Evolutionary conservation across 2,888 invertebrate genomes (phyloP), one percentile per base, ranked within the genome.

Genomic region (Allygus modestus): DNA sequence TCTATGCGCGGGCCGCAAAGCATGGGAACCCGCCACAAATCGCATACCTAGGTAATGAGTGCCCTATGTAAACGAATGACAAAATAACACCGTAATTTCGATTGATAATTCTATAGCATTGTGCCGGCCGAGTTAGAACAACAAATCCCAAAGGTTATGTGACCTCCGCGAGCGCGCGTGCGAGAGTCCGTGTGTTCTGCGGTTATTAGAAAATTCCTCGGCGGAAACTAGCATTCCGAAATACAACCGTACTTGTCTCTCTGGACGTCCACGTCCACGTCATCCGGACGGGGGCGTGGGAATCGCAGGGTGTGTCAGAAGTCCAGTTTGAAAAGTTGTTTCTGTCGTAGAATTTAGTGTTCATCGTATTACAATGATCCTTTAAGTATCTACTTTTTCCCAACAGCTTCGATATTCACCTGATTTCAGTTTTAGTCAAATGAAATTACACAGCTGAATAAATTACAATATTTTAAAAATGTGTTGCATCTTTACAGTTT

Each of bases 11-110:
- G 51, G 61, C 23, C 61, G 37, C 81, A 28, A 69, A 73, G 83
- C 83, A 75, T 83, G 83, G 79, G 79, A 79, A 79, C 54, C 33
- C 28, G 23, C 46, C 73, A 77, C 75, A 77, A 77, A 77, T 77
- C 58, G 79, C 79, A 79, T 79, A 20, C 83, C 58, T 23, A n/a
- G 28, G 58, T 83, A 83, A 83, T 83, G 75, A 75, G 54, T 9
- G 75, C 17, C 75, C 61, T 83, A 83, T 83, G 83, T 83, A 83
- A 83, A 83, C 83, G 83, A 83, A 75, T 83, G 83, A 83, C 83
- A 83, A 83, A 83, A 75, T 83, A 83, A 83, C 83, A 83, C 83
- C 73, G 75, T 83, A 83, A 83, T 83, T 75, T 83, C 83, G 83
- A 83, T 83, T 83, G 83, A 83, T 83, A 83, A 83, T 83, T 58